Evolutionary conservation across 2,113 vertebrate species (phyloP).

Genomic region (Pithys albifrons): DNA sequence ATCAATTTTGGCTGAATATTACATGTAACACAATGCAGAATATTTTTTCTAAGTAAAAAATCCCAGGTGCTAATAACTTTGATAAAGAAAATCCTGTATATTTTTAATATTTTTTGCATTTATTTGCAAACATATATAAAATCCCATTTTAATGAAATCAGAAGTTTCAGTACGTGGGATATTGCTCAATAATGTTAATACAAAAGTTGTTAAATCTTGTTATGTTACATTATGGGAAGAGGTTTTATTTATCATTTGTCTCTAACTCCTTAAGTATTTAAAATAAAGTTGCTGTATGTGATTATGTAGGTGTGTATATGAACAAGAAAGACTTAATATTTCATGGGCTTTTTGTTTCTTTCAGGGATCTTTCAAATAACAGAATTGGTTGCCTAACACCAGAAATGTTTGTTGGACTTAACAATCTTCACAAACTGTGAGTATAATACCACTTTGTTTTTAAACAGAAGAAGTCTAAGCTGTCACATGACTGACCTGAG

Average conservation of each 20-base stretch:
- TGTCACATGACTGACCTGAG: neutral
- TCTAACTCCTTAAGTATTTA: neutral
- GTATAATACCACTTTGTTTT: constrained; percentile 56
- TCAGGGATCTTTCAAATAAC: constrained; percentile 90
- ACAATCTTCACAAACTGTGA: constrained; percentile 88
- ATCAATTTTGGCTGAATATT: neutral
- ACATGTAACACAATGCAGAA: neutral
- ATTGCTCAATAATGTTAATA: neutral
- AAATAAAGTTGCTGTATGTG: neutral
- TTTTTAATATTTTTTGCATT: neutral
- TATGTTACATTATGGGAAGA: neutral
- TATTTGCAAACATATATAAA: neutral
- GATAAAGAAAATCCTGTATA: neutral
- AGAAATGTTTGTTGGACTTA: constrained; percentile 87
- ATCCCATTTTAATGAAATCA: neutral
- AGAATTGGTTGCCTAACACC: constrained; percentile 89
- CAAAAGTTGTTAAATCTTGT: neutral
- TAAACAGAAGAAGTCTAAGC: neutral
- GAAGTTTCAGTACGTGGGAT: neutral
- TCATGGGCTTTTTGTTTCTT: neutral
- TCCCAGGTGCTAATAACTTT: neutral
- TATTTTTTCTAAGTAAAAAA: neutral
- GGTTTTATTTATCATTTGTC: neutral
- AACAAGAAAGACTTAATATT: neutral
- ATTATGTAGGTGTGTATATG: neutral